Base-by-base conservation (phyloP, 1,140 invertebrate genomes). In the Lasioglossum albipes region DNA sequence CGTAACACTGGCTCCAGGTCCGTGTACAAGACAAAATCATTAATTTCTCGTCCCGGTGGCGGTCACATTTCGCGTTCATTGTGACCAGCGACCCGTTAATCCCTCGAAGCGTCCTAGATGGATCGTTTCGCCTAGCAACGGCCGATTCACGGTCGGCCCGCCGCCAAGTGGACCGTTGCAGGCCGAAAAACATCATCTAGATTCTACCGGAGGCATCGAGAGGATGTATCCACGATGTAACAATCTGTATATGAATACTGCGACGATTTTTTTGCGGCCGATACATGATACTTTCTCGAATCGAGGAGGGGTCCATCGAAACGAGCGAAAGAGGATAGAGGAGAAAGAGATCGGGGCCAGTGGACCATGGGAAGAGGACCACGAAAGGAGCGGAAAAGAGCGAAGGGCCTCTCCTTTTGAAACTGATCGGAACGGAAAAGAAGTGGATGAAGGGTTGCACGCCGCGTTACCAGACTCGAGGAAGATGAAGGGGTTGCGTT, bases 231-330 rank as follows among this genome's bases (percentile, higher is more conserved):
- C 82, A 70, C 67, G 80, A 71, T 84, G 85, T 82, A 82, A 82
- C 84, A 72, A 86, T 86, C 76, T 87, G 81, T 83, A 49, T 87
- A 85, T 87, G 85, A 87, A 87, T 87, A 52, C 76, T 54, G 64
- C 68, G 68, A 80, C 65, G 73, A 75, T 84, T 81, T 81, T 82
- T 83, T 80, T 84, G 82, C 78, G 72, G 59, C 69, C 83, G 87
- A 88, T 85, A 88, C 81, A 81, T 69, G 87, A 88, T 88, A 88
- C 87, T 88, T 88, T 88, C 73, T 78, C 64, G 85, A 73, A 85
- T 77, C 81, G 64, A 13, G 52, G 49, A 73, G 81, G 31, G 49
- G 12, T 10, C 10, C 64, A 61, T 12, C 22, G 75, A 18, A 18
- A 45, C 52, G 62, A 57, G 54, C 42, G 22, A 57, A 7, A 20